phyloP scores from a whole-genome alignment of 2,797 vertebrate genomes.

The Sebastes diploproa region DNA sequence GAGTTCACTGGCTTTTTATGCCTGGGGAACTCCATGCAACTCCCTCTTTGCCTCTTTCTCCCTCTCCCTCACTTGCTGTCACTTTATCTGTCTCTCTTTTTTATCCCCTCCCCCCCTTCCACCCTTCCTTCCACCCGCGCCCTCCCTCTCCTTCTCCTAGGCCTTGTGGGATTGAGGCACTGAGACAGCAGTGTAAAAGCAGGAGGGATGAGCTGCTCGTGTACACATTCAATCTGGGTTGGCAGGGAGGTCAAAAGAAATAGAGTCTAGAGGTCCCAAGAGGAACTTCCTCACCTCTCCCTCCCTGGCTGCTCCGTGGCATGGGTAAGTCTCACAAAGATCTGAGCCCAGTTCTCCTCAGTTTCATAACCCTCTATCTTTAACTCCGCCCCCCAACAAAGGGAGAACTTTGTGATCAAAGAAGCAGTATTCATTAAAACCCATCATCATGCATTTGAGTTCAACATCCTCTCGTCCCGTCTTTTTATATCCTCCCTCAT shows the following conservation, averaged over 20 bases:
- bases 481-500: constrained; percentile 55
- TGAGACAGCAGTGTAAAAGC: constrained; percentile 73
- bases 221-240: constrained; percentile 81
- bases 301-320: constrained; percentile 52
- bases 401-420: constrained; percentile 66
- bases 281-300: constrained; percentile 72
- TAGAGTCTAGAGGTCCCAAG: constrained; percentile 76
- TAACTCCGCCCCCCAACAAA: constrained; percentile 50
- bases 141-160: constrained; percentile 9
- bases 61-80: constrained; percentile 61
- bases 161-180: constrained; percentile 71
- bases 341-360: constrained; percentile 49
- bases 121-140: neutral
- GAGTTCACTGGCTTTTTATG: constrained; percentile 76
- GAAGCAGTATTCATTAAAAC: constrained; percentile 61
- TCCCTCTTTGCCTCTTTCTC: constrained; percentile 61
- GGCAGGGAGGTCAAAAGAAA: constrained; percentile 81
- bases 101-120: constrained; percentile 6
- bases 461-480: constrained; percentile 50
- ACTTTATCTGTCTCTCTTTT: constrained; percentile 59
- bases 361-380: constrained; percentile 45
- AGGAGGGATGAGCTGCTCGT: constrained; percentile 76
- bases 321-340: constrained; percentile 58
- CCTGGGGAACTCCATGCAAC: constrained; percentile 72
- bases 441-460: constrained; percentile 55